These are phyloP conservation scores for Auanema sp. DNA, from an alignment of 2,888 invertebrate genomes.

Conservation along the genomic window DNA sequence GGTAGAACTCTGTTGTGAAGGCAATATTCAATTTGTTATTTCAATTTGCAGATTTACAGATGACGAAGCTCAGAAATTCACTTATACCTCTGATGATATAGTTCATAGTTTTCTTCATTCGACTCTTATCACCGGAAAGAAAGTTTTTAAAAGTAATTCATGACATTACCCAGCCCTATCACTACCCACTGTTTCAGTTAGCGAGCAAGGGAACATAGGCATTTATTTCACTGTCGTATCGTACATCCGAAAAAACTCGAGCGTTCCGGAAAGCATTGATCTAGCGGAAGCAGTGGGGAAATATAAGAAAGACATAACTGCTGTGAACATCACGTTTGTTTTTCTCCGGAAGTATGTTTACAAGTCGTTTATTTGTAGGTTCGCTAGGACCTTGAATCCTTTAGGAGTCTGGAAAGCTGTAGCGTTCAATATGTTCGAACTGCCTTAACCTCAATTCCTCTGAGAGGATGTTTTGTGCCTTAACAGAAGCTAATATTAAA, in stretches of 20 bases:
- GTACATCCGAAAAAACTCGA: slow-evolving; percentile 25
- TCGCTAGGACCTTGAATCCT: slow-evolving; percentile 42
- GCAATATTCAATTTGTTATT: slow-evolving; percentile 1
- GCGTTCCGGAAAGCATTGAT: slow-evolving; percentile 27
- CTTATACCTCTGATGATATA: slow-evolving; percentile 32
- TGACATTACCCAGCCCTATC: not conserved
- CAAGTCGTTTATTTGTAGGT: slow-evolving; percentile 27
- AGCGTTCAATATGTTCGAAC: slow-evolving; percentile 27
- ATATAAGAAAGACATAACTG: slow-evolving; percentile 27
- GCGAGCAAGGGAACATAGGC: slow-evolving; percentile 27
- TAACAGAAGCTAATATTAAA: not conserved
- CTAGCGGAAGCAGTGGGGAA: slow-evolving; percentile 26
- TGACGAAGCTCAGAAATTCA: slow-evolving; percentile 14
- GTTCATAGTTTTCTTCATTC: slow-evolving; percentile 40
- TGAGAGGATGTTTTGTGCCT: not conserved
- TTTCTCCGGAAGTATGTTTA: not conserved
- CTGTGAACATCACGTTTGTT: slow-evolving; percentile 38
- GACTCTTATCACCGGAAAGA: slow-evolving; percentile 34
- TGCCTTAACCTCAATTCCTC: not conserved
- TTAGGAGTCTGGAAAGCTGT: slow-evolving; percentile 45
- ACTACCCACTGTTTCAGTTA: slow-evolving; percentile 26
- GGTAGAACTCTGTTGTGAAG: not conserved
- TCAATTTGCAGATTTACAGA: not conserved
- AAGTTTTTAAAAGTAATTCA: slow-evolving; percentile 37
- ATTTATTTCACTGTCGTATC: slow-evolving; percentile 44